Evolutionary conservation across 2,888 invertebrate genomes (phyloP).

Genomic region (Tortrix viridana): DNA sequence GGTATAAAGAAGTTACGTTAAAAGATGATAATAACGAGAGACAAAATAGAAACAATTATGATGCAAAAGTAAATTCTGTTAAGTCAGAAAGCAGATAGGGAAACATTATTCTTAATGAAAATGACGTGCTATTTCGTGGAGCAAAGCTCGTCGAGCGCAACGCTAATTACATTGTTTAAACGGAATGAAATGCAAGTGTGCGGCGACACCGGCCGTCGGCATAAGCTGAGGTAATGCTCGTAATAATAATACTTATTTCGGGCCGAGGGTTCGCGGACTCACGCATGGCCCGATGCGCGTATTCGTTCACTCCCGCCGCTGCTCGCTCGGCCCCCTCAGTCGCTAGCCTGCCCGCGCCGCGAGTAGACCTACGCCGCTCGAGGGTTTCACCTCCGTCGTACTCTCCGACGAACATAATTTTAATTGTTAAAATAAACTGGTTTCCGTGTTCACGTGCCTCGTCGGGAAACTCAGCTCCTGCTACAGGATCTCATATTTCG

Average conservation of each 20-base stretch:
- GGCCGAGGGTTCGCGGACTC: constrained; percentile 45
- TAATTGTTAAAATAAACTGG: constrained; percentile 62
- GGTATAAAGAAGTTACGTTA: neutral
- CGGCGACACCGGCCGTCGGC: constrained; percentile 33
- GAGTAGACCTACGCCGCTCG: constrained; percentile 50
- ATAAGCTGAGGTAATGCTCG: constrained; percentile 49
- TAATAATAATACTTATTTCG: constrained; percentile 63
- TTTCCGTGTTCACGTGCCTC: constrained; percentile 59
- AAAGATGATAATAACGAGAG: neutral
- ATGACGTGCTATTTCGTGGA: constrained; percentile 28
- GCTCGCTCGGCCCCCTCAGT: constrained; percentile 68
- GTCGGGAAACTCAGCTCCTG: constrained; percentile 50
- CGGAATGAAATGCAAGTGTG: constrained; percentile 40
- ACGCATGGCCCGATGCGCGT: constrained; percentile 61
- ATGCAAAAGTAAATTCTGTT: neutral
- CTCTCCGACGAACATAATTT: constrained; percentile 64
- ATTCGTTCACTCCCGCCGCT: constrained; percentile 67
- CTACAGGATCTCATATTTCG: constrained; percentile 64
- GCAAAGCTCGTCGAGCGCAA: constrained; percentile 26
- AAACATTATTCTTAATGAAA: constrained; percentile 29
- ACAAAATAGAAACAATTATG: neutral
- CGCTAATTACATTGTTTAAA: constrained; percentile 39
- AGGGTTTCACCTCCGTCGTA: constrained; percentile 56
- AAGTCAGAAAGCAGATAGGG: constrained; percentile 16
- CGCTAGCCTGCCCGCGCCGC: constrained; percentile 63